Percentiles rank a stretch among this genome's conserved stretches.
Conservation (phyloP, 2,888 invertebrate genomes). For the Mimumesa dahlbomi region DNA sequence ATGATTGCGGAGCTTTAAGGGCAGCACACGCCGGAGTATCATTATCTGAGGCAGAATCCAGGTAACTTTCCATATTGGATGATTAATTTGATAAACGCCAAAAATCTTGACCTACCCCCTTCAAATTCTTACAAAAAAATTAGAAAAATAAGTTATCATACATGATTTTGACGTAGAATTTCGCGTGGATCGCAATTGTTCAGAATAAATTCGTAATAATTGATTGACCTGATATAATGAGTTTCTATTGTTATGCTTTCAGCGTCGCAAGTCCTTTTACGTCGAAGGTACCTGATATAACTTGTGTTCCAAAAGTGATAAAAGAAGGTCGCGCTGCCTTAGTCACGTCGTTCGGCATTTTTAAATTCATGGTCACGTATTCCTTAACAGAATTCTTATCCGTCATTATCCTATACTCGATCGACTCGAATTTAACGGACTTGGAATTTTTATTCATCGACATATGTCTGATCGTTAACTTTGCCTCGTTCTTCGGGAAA, state of each 20-base stretch:
- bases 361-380: constrained; percentile 95
- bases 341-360: constrained; percentile 93
- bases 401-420: constrained; percentile 88
- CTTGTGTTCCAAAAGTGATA: constrained; percentile 90
- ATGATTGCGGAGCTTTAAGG: constrained; percentile 94
- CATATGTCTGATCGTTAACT: constrained; percentile 83
- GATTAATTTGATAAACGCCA: too few relatives aligned
- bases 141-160: too few relatives aligned
- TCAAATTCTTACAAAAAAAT: too few relatives aligned
- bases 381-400: constrained; percentile 94
- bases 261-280: constrained; percentile 95
- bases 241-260: too few relatives aligned
- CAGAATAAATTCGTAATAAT: too few relatives aligned
- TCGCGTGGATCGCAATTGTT: too few relatives aligned
- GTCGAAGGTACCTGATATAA: constrained; percentile 89
- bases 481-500: constrained; percentile 85
- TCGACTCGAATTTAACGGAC: constrained; percentile 84
- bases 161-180: too few relatives aligned
- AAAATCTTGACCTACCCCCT: too few relatives aligned
- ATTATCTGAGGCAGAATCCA: constrained; percentile 93
- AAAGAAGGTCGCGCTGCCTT: constrained; percentile 93
- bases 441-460: constrained; percentile 86
- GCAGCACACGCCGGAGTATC: constrained; percentile 94
- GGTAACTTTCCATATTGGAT: constrained; percentile 61
- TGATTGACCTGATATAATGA: too few relatives aligned